Conservation (phyloP, 2,888 invertebrate species). For the Agrypnus murinus region DNA sequence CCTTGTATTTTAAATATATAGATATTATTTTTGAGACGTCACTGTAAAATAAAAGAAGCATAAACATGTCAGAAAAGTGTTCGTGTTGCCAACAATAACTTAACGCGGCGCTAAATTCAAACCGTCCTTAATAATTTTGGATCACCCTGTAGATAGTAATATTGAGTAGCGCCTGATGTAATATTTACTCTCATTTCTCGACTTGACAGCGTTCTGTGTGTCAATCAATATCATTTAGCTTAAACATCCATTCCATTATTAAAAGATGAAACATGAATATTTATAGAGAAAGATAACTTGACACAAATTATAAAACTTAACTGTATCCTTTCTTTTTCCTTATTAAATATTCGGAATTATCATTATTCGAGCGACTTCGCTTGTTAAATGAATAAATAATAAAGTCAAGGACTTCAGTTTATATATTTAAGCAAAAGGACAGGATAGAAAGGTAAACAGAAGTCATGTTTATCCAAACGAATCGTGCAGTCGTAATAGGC, state of each 20-base stretch:
- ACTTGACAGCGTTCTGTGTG: conserved; percentile 1
- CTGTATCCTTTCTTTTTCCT: background rate
- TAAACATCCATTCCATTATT: background rate
- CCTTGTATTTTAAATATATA: too few relatives aligned
- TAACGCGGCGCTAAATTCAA: too few relatives aligned
- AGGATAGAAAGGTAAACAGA: conserved; percentile 23
- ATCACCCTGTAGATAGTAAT: too few relatives aligned
- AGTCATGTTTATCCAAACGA: conserved; percentile 22
- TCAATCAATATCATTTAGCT: conserved; percentile 18
- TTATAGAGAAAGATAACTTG: background rate
- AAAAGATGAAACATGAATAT: conserved; percentile 16
- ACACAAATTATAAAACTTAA: conserved; percentile 20
- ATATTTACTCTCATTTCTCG: conserved; percentile 15
- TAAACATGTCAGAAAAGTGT: too few relatives aligned
- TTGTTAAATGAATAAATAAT: conserved; percentile 21
- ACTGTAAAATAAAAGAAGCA: too few relatives aligned
- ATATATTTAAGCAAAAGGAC: conserved; percentile 9
- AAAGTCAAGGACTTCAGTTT: background rate
- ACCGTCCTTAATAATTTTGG: too few relatives aligned
- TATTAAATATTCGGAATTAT: conserved; percentile 21
- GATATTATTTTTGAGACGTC: too few relatives aligned
- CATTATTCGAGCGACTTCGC: conserved; percentile 1
- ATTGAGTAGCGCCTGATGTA: conserved; percentile 17
- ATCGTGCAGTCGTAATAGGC: conserved; percentile 20
- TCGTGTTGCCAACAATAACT: too few relatives aligned